Evolutionary conservation across 2,888 invertebrate genomes (phyloP).

Genomic region (Amphipoea oculea): DNA sequence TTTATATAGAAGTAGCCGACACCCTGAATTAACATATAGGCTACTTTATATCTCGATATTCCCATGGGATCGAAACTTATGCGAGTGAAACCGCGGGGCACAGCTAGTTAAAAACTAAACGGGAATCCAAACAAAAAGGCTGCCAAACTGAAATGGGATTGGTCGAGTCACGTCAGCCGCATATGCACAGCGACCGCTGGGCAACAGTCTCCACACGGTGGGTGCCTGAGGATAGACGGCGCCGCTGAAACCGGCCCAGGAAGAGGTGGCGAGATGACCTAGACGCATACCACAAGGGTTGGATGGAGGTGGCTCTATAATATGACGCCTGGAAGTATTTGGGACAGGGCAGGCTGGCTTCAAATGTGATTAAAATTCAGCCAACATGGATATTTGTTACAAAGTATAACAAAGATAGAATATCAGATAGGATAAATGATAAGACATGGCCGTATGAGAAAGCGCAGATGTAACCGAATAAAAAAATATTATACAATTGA

Average conservation of each 20-base stretch:
- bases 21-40: too few species aligned
- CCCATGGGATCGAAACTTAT: too few species aligned
- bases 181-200: background rate
- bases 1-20: too few species aligned
- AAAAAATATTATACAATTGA: constrained; percentile 71
- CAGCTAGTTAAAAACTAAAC: background rate
- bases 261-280: background rate
- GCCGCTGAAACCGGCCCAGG: too few species aligned
- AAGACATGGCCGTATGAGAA: constrained; percentile 71
- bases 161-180: background rate
- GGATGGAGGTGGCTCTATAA: background rate
- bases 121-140: background rate
- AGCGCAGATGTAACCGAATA: constrained; percentile 72
- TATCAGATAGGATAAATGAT: constrained; percentile 61
- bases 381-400: constrained; percentile 12
- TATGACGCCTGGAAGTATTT: background rate
- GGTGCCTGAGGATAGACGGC: background rate
- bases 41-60: too few species aligned
- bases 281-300: background rate
- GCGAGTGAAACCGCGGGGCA: too few species aligned
- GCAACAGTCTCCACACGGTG: background rate
- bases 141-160: background rate
- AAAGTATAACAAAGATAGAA: constrained; percentile 35
- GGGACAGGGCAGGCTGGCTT: background rate
- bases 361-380: constrained; percentile 31